Base-by-base conservation (phyloP, 1,140 invertebrate species). In the Thaumatotibia leucotreta region DNA sequence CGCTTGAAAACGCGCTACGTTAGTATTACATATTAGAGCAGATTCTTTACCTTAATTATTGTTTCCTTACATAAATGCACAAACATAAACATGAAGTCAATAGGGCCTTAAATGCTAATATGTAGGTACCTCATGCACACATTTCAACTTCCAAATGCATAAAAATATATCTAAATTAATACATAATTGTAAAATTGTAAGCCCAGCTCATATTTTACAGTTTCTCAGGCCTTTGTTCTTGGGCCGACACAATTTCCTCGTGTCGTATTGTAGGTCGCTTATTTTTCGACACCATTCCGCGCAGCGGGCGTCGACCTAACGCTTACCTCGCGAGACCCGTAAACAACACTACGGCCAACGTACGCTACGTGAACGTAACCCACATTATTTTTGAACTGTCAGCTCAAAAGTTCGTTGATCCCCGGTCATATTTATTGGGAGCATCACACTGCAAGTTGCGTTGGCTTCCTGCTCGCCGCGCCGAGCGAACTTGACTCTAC, bases 321-420 rank as follows among this genome's bases (percentile, higher is more conserved):
- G 75, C 78, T 82, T 80, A 78, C 80, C 82, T 75, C 77, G 39
- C 79, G 73, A 77, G 74, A 39, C 35, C 66, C 66, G 80, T 86
- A 87, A 81, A 83, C 77, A 86, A 82, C 84, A 86, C 85, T 88
- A 88, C 85, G 84, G 82, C 78, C 83, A 82, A 82, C 84, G 83
- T 88, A 88, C 82, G 81, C 86, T 80, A 86, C 83, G 79, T 84
- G 86, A 89, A 84, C 88, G 86, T 91, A 89, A 89, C 88, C 88
- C 76, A 89, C 86, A 88, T 91, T 82, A 88, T 84, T 89, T 89
- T 89, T 86, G 84, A 91, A 91, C 86, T 88, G 88, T 89, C 86
- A 86, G 88, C 82, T 83, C 73, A 77, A 77, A 82, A 84, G 88
- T 83, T 88, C 88, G 77, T 83, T 86, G 86, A 84, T 77, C 86